A percentile compares a stretch with the other conserved stretches of the same genome.
These are phyloP conservation scores for Hirtodrosophila cameraria DNA, from an alignment of 2,888 invertebrate species.

Conservation along the genomic window DNA sequence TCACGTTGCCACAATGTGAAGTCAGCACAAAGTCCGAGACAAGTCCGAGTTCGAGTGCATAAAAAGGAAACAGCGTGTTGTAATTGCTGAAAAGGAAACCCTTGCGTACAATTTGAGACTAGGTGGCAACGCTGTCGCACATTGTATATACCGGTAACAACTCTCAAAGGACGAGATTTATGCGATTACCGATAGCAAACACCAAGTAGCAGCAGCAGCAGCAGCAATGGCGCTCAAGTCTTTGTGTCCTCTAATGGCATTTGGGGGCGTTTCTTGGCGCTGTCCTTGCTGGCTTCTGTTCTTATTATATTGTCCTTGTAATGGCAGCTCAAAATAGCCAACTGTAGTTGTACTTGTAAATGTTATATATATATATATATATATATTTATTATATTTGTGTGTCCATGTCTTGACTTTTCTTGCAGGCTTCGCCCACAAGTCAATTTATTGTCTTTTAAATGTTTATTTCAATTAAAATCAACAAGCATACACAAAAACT, in stretches of 20 bases:
- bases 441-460: slow-evolving; percentile 70
- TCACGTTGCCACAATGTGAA: slow-evolving; percentile 71
- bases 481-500: slow-evolving; percentile 32
- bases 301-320: slow-evolving; percentile 45
- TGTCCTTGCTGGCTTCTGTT: slow-evolving; percentile 30
- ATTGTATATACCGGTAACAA: slow-evolving; percentile 70
- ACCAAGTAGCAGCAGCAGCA: slow-evolving; percentile 18
- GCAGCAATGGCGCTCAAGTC: slow-evolving; percentile 32
- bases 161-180: slow-evolving; percentile 79
- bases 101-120: slow-evolving; percentile 75
- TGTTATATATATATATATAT: too few species aligned
- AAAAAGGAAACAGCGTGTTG: slow-evolving; percentile 63
- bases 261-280: slow-evolving; percentile 40
- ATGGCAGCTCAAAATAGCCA: slow-evolving; percentile 16
- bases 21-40: slow-evolving; percentile 67
- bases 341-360: slow-evolving; percentile 23
- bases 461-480: slow-evolving; percentile 72
- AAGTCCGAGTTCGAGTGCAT: slow-evolving; percentile 48
- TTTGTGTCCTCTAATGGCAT: slow-evolving; percentile 51
- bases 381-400: too few species aligned
- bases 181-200: slow-evolving; percentile 75
- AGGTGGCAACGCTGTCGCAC: slow-evolving; percentile 68
- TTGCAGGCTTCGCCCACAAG: slow-evolving; percentile 15
- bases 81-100: slow-evolving; percentile 72
- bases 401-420: slow-evolving; percentile 19